phyloP scores from a whole-genome alignment of 2,797 vertebrate species.

The Manis pentadactyla region DNA sequence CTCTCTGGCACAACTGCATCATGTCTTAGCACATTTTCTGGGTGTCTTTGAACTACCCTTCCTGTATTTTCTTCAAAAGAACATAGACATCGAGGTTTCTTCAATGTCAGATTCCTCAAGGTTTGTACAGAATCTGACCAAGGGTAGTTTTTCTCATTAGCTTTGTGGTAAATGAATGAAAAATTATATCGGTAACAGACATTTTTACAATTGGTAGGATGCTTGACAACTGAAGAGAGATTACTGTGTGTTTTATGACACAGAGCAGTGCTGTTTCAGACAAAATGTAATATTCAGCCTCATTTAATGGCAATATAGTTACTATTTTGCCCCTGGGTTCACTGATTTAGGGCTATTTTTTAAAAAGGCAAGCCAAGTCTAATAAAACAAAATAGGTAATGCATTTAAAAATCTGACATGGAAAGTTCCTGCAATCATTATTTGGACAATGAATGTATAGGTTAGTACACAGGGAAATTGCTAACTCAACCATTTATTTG shows the following conservation, averaged over 20 bases:
- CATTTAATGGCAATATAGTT: background rate
- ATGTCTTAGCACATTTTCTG: background rate
- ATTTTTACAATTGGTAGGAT: background rate
- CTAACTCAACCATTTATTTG: no score
- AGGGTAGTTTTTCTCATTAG: background rate
- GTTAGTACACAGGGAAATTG: background rate
- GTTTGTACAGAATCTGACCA: background rate
- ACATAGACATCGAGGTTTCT: background rate
- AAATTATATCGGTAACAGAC: background rate
- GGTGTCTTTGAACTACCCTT: background rate
- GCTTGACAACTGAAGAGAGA: background rate
- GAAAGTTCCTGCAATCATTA: background rate
- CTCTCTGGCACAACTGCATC: background rate
- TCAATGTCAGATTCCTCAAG: background rate
- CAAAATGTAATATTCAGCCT: background rate
- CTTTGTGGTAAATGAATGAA: background rate
- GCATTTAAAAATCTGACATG: background rate
- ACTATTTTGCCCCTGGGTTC: background rate
- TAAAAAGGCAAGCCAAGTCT: background rate
- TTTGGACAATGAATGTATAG: background rate
- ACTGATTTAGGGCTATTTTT: background rate
- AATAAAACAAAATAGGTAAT: background rate
- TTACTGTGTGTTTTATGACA: background rate
- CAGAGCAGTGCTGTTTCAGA: background rate
- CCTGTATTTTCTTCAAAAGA: no score